Percentiles rank a stretch among this genome's conserved stretches.
phyloP scores from a whole-genome alignment of 1,140 invertebrate species.

The Chironomus tepperi region DNA sequence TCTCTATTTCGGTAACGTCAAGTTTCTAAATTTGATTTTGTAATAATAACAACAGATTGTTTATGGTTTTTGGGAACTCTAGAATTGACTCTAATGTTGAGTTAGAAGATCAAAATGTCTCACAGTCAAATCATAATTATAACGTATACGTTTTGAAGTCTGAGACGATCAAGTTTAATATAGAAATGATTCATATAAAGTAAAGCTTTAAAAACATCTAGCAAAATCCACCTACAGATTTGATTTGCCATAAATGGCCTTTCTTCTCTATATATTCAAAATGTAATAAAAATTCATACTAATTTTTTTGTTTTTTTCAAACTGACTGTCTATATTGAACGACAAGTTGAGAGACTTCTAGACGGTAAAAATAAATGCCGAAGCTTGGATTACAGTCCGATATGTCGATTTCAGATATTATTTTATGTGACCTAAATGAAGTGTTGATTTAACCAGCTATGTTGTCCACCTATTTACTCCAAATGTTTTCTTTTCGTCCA shows the following conservation, averaged over 20 bases:
- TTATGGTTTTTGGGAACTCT: too few species aligned
- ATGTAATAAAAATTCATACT: neutral
- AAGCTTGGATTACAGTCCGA: neutral
- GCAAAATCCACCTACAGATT: constrained; percentile 17
- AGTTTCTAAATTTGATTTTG: neutral
- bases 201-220: neutral
- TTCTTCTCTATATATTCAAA: constrained; percentile 5
- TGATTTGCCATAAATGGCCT: neutral
- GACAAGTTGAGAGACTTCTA: constrained; percentile 4
- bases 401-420: neutral
- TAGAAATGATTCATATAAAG: constrained; percentile 1
- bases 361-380: neutral
- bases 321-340: neutral
- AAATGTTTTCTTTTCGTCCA: neutral
- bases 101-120: too few species aligned
- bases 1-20: constrained; percentile 7
- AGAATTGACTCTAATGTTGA: too few species aligned
- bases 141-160: too few species aligned
- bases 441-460: neutral
- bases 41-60: too few species aligned
- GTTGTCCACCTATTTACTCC: neutral
- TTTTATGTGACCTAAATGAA: neutral
- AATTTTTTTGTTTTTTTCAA: neutral
- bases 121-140: too few species aligned
- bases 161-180: neutral